These are phyloP conservation scores for Drosophila lowei DNA, from an alignment of 1,140 invertebrate genomes.

Conservation along the genomic window DNA sequence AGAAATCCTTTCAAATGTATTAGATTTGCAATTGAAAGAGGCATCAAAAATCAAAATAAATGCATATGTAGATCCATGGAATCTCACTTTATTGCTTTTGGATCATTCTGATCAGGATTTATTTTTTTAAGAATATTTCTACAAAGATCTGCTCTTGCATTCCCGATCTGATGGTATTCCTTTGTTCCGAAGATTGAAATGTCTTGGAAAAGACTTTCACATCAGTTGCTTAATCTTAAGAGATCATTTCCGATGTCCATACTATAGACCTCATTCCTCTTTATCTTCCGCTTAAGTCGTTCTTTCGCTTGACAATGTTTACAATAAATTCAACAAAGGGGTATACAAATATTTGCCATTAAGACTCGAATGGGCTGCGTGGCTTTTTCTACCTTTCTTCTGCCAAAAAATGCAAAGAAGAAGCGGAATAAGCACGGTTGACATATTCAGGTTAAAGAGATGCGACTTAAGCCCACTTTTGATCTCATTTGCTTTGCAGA, in stretches of 20 bases:
- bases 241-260: background rate
- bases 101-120: too few species aligned
- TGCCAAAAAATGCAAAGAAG: slow-evolving; percentile 37
- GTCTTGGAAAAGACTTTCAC: too few species aligned
- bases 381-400: slow-evolving; percentile 25
- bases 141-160: too few species aligned
- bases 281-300: slow-evolving; percentile 13
- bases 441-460: slow-evolving; percentile 79
- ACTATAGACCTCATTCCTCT: too few species aligned
- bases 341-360: slow-evolving; percentile 33
- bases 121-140: too few species aligned
- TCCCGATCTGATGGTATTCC: too few species aligned
- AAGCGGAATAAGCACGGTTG: slow-evolving; percentile 41
- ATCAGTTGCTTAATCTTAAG: background rate
- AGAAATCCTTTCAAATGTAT: too few species aligned
- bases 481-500: slow-evolving; percentile 76
- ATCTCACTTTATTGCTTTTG: too few species aligned
- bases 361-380: background rate
- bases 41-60: too few species aligned
- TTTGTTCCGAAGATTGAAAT: too few species aligned
- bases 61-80: too few species aligned
- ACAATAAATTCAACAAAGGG: slow-evolving; percentile 23
- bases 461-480: slow-evolving; percentile 78
- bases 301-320: slow-evolving; percentile 26
- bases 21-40: too few species aligned